These are phyloP conservation scores for Globodera ellingtonae DNA, from an alignment of 1,140 invertebrate species.

Conservation along the genomic window DNA sequence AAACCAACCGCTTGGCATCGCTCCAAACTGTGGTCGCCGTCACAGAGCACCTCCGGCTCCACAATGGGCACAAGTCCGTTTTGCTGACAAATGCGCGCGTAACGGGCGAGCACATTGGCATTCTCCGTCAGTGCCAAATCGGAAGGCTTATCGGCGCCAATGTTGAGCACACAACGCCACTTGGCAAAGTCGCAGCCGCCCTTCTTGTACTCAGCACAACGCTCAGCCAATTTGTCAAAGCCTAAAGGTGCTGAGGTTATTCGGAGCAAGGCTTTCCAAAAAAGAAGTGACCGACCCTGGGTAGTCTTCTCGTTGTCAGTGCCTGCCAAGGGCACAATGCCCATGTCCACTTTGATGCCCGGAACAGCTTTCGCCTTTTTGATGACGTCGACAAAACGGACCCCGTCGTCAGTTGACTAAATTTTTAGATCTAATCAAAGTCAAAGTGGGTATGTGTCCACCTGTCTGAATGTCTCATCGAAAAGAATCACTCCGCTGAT, in stretches of 20 bases:
- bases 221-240: conserved; percentile 86
- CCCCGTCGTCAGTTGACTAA: conserved; percentile 56
- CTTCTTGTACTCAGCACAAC: conserved; percentile 96
- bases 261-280: too few relatives aligned
- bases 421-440: conserved; percentile 15
- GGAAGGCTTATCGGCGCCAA: conserved; percentile 84
- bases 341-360: conserved; percentile 54
- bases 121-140: conserved; percentile 88
- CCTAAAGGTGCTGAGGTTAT: conserved; percentile 66
- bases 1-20: conserved; percentile 81
- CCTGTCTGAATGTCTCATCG: conserved; percentile 63
- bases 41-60: conserved; percentile 86
- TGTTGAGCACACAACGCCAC: conserved; percentile 95
- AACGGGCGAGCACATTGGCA: conserved; percentile 90
- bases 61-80: conserved; percentile 97
- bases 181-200: conserved; percentile 97
- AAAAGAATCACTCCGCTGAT: conserved; percentile 62
- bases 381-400: conserved; percentile 60
- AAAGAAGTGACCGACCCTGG: conserved; percentile 68
- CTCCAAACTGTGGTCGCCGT: conserved; percentile 89
- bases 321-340: conserved; percentile 69
- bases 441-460: conserved; percentile 16
- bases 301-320: conserved; percentile 92
- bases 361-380: conserved; percentile 59
- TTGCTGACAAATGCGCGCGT: conserved; percentile 89